A percentile compares a stretch with the other conserved stretches of the same genome.
These are phyloP conservation scores for Pelodytes ibericus DNA, from an alignment of 2,797 vertebrate species.

Conservation along the genomic window DNA sequence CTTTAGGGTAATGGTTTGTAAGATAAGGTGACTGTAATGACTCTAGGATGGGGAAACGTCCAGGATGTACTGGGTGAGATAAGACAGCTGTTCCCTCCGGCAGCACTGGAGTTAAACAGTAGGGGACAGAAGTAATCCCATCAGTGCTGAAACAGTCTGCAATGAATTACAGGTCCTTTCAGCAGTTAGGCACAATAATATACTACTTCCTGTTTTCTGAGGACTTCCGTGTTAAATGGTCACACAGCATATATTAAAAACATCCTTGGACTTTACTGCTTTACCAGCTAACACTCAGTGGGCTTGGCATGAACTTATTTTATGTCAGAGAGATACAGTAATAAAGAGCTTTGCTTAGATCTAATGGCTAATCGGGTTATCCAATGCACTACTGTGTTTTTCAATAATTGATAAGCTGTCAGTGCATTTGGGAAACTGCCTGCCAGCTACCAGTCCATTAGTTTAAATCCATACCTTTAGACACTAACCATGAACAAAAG, in stretches of 20 bases:
- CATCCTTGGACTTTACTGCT: background rate
- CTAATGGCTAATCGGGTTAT: slow-evolving; percentile 36
- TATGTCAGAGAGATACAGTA: slow-evolving; percentile 8
- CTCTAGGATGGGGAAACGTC: too few relatives aligned
- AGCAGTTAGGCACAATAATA: background rate
- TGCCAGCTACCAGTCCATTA: slow-evolving; percentile 49
- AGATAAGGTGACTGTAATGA: too few relatives aligned
- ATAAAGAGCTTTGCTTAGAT: slow-evolving; percentile 30
- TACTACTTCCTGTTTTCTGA: background rate
- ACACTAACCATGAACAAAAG: slow-evolving; percentile 27
- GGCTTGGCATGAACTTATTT: slow-evolving; percentile 17
- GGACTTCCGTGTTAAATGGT: background rate
- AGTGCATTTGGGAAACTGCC: slow-evolving; percentile 43
- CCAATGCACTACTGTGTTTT: slow-evolving; percentile 25
- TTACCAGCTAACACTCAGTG: background rate
- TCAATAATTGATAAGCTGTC: slow-evolving; percentile 56
- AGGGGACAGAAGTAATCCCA: background rate
- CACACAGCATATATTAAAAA: background rate
- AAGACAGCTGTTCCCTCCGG: too few relatives aligned
- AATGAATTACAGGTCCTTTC: background rate
- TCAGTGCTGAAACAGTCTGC: background rate
- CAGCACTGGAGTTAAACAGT: background rate
- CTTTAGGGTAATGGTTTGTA: too few relatives aligned
- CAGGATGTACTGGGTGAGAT: too few relatives aligned
- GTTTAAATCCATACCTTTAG: slow-evolving; percentile 38